These are phyloP conservation scores for Dascyllus trimaculatus DNA, from an alignment of 2,113 vertebrate species.

Conservation along the genomic window DNA sequence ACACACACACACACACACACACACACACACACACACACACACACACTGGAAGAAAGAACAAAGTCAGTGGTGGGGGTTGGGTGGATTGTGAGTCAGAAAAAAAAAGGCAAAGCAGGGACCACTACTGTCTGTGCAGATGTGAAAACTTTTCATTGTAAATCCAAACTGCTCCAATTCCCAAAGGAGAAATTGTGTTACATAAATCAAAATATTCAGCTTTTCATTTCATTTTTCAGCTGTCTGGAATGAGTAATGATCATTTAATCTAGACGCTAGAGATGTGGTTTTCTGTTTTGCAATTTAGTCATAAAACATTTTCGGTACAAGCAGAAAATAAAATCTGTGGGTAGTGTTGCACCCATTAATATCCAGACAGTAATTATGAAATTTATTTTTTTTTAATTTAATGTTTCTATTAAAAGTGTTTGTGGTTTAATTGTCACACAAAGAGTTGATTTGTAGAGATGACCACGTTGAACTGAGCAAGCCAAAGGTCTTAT, in stretches of 20 bases:
- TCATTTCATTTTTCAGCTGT: neutral
- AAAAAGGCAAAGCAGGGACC: slow-evolving; percentile 24
- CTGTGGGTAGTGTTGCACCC: neutral
- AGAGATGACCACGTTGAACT: no score
- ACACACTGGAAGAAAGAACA: slow-evolving; percentile 44
- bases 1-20: slow-evolving; percentile 22
- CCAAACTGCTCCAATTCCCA: neutral
- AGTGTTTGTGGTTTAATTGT: no score
- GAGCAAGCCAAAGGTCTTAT: neutral
- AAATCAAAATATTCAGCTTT: neutral
- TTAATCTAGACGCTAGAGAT: neutral
- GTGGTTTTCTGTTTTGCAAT: neutral
- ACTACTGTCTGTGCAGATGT: slow-evolving; percentile 72
- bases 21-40: slow-evolving; percentile 21
- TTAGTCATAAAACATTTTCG: neutral
- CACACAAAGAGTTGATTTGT: no score
- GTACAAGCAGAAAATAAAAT: neutral
- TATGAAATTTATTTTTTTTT: no score
- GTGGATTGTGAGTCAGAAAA: slow-evolving; percentile 34
- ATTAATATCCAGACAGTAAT: neutral
- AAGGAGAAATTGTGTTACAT: neutral
- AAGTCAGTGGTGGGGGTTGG: slow-evolving; percentile 78
- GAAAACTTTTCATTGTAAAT: slow-evolving; percentile 29
- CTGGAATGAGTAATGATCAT: neutral
- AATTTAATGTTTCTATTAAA: no score